Evolutionary conservation across 2,113 vertebrate species (phyloP).

Genomic region (Passer montanus): DNA sequence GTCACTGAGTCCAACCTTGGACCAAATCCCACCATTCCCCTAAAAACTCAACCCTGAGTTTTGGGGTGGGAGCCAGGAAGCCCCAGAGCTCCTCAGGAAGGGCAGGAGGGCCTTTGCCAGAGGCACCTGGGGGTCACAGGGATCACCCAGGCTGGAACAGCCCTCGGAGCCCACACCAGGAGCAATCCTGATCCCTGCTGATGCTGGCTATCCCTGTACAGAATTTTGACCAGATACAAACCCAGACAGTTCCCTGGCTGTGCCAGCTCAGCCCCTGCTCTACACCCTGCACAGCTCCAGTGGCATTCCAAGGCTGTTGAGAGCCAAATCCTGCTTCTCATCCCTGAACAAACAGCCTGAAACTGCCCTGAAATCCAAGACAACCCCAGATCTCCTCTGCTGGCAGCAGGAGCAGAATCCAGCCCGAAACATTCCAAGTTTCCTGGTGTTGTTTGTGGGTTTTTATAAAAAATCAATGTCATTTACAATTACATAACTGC

Average conservation of each 20-base stretch:
- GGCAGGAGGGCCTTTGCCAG: background rate
- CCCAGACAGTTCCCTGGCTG: background rate
- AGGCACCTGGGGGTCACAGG: background rate
- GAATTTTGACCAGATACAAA: background rate
- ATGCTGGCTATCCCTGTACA: accelerated
- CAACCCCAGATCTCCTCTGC: background rate
- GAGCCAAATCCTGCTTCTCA: background rate
- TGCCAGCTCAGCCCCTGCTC: background rate
- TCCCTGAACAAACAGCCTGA: background rate
- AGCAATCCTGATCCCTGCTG: accelerated
- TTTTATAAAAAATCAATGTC: background rate
- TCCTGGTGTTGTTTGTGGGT: background rate
- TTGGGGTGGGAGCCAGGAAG: background rate
- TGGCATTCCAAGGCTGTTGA: background rate
- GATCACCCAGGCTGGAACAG: background rate
- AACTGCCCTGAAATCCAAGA: background rate
- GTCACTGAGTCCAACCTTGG: accelerated
- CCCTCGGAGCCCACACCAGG: background rate
- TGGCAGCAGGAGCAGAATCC: background rate
- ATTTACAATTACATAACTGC: constrained; percentile 39
- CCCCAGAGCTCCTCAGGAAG: background rate
- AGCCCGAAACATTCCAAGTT: background rate
- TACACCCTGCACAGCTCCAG: background rate
- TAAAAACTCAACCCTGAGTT: background rate
- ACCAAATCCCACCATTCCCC: background rate